These are phyloP conservation scores for Planiliza haematocheilus DNA, from an alignment of 2,113 vertebrate genomes.

Conservation along the genomic window DNA sequence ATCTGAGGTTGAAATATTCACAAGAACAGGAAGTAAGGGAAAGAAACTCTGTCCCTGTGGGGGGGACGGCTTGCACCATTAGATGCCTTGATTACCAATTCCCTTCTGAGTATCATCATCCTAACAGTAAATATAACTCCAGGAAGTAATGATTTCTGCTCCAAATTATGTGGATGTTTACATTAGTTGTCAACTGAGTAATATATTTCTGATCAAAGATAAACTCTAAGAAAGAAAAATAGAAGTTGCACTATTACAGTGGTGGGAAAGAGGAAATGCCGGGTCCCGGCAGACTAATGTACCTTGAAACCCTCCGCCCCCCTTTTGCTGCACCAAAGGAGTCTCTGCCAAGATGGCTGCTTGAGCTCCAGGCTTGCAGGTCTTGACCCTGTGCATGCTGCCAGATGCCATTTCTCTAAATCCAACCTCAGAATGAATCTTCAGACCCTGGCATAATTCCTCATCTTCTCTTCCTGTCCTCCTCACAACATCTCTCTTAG, in stretches of 20 bases:
- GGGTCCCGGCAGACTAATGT: conserved; percentile 86
- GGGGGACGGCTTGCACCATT: conserved; percentile 22
- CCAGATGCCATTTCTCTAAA: conserved; percentile 74
- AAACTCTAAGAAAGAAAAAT: conserved; percentile 79
- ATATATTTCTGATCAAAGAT: conserved; percentile 91
- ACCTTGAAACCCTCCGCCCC: conserved; percentile 84
- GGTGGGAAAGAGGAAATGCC: conserved; percentile 88
- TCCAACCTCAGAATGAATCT: conserved; percentile 78
- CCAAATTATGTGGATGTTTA: conserved; percentile 88
- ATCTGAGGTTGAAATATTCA: conserved; percentile 75
- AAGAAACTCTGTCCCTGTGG: conserved; percentile 9
- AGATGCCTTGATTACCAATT: conserved; percentile 78
- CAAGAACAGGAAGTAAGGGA: conserved; percentile 43
- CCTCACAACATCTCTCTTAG: conserved; percentile 48
- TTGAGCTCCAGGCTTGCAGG: conserved; percentile 77
- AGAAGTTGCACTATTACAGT: conserved; percentile 83
- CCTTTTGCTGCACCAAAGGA: conserved; percentile 59
- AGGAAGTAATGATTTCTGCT: conserved; percentile 88
- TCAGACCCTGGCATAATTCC: conserved; percentile 62
- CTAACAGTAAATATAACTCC: conserved; percentile 84
- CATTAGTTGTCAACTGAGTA: conserved; percentile 79
- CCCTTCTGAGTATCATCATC: conserved; percentile 77
- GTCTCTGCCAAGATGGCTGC: conserved; percentile 77
- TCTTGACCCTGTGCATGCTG: conserved; percentile 72
- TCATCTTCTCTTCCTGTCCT: conserved; percentile 53